Evolutionary conservation across 2,797 vertebrate species (phyloP), one percentile per base, ranked within the genome.

Genomic region (Danio tinwini): DNA sequence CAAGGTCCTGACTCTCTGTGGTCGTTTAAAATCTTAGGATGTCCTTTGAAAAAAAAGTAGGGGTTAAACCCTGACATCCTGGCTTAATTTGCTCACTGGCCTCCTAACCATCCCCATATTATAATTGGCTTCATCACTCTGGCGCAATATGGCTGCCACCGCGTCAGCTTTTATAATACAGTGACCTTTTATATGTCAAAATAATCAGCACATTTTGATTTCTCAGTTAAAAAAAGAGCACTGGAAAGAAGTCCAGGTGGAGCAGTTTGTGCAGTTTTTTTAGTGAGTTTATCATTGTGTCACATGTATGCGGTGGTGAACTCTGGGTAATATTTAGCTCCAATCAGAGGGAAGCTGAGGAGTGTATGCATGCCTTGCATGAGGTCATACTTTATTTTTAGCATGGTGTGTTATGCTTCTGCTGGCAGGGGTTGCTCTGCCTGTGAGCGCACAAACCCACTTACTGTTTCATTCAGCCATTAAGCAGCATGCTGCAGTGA

Each of bases 311-410:
- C 50, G 16, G 12, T 7, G 63, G 39, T 64, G 85, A 83, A 88
- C 78, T 89, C 84, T 86, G 88, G 84, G 84, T 81, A 87, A 83
- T 84, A 87, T 87, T 87, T 80, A 69, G 73, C 17, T 58, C 86
- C 65, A 83, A 86, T 86, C 86, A 80, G 84, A 86, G 84, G 76
- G 62, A 86, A 85, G 11, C 40, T 42, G 29, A 72, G 45, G 81
- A 88, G 86, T 81, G 84, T 87, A 88, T 77, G 68, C 59, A 64
- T 71, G 71, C 80, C 37, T 70, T 56, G 91, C 56, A 84, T 94
- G 93, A 94, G 92, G 91, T 93, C 92, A 94, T 94, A 87, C 88
- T 92, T 93, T 94, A 94, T 93, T 94, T 94, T 93, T 89, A 94
- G 93, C 89, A 88, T 88, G 88, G 92, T 92, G 92, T 92, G 92